Percentiles rank a stretch among this genome's conserved stretches.
Conservation (phyloP, 2,113 vertebrate genomes). For the Etheostoma cragini region DNA sequence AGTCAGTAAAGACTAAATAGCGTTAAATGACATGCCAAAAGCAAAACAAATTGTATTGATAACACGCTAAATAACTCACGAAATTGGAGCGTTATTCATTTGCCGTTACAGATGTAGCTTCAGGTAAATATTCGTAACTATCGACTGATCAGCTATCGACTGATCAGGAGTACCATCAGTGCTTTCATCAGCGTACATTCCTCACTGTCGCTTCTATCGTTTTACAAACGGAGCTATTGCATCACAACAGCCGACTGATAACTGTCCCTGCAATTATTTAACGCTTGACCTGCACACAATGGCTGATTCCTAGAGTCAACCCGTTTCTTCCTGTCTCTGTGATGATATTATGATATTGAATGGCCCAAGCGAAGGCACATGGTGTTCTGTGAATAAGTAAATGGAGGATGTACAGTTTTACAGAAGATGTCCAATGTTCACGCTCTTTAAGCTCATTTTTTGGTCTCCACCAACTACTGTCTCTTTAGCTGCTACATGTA, state of each 20-base stretch:
- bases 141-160: conserved; percentile 15
- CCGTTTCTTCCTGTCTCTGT: background rate
- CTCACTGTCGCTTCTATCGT: background rate
- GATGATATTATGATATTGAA: background rate
- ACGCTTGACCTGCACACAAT: background rate
- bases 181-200: conserved; percentile 24
- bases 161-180: conserved; percentile 14
- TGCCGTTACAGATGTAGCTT: background rate
- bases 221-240: background rate
- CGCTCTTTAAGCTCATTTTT: too few species aligned
- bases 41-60: too few species aligned
- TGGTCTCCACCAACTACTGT: background rate
- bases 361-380: background rate
- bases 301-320: background rate
- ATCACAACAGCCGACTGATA: background rate
- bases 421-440: too few species aligned
- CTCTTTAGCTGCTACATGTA: background rate
- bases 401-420: background rate
- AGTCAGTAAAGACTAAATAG: too few species aligned
- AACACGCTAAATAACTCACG: too few species aligned
- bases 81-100: too few species aligned
- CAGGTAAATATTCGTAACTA: conserved; percentile 10
- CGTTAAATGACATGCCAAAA: too few species aligned
- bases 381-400: background rate
- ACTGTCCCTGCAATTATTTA: too few species aligned